These are phyloP conservation scores for Globodera ellingtonae DNA, from an alignment of 1,140 invertebrate genomes.

Conservation along the genomic window DNA sequence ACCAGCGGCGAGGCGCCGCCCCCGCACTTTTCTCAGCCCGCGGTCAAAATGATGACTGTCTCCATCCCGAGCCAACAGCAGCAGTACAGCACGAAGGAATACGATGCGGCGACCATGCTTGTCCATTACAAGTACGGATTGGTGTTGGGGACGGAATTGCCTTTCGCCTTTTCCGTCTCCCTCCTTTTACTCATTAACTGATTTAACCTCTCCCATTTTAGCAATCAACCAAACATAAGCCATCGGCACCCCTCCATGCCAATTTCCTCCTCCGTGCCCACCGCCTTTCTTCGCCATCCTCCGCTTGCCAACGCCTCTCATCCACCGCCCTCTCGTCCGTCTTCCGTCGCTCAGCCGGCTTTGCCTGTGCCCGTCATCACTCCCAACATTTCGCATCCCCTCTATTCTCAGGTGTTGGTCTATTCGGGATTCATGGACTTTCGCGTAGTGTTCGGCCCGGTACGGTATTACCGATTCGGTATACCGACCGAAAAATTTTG, in stretches of 20 bases:
- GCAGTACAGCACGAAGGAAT: slow-evolving; percentile 17
- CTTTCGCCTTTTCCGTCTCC: neutral
- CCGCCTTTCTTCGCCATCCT: neutral
- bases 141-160: neutral
- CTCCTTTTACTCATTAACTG: neutral
- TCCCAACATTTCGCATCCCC: slow-evolving; percentile 18
- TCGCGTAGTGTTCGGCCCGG: too few relatives aligned
- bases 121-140: neutral
- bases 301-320: neutral
- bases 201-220: neutral
- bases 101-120: neutral
- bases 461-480: too few relatives aligned
- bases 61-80: slow-evolving; percentile 15
- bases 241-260: neutral
- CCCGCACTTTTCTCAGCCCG: slow-evolving; percentile 26
- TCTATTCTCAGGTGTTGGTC: slow-evolving; percentile 24
- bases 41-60: neutral
- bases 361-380: slow-evolving; percentile 19
- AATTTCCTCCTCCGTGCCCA: neutral
- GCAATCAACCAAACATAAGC: neutral
- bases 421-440: neutral
- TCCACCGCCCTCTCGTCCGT: neutral
- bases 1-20: neutral
- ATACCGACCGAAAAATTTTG: too few relatives aligned
- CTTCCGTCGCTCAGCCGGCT: slow-evolving; percentile 10